Percentiles rank a stretch among this genome's conserved stretches.
These are phyloP conservation scores for Malachius bipustulatus DNA, from an alignment of 2,888 invertebrate species.

Conservation along the genomic window DNA sequence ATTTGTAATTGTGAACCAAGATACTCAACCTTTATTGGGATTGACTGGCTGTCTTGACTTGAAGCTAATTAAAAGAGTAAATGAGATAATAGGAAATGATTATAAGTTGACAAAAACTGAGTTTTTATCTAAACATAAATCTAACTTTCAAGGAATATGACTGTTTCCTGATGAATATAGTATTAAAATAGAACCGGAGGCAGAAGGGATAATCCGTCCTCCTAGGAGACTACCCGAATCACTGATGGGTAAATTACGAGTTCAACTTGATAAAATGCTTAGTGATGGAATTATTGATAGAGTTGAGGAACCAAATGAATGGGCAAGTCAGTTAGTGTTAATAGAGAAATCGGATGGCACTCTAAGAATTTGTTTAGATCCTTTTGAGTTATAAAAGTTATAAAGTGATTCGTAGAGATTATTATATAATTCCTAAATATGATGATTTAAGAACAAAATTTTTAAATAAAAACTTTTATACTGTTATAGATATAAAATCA, in stretches of 20 bases:
- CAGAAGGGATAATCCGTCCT: no score
- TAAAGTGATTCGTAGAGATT: conserved; percentile 12
- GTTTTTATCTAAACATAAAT: no score
- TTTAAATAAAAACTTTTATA: conserved; percentile 11
- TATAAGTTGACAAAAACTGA: no score
- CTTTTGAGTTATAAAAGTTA: conserved; percentile 14
- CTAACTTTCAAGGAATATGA: no score
- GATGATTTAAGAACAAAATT: conserved; percentile 14
- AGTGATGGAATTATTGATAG: conserved; percentile 7
- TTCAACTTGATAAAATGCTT: conserved; percentile 7
- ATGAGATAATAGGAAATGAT: no score
- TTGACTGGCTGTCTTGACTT: no score
- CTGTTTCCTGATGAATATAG: no score
- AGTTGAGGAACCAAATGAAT: conserved; percentile 9
- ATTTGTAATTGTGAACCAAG: no score
- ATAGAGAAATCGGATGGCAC: conserved; percentile 14
- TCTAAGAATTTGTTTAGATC: conserved; percentile 14
- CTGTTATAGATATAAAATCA: conserved; percentile 16
- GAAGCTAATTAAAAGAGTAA: no score
- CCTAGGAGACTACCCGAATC: conserved; percentile 8
- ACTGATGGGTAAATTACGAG: conserved; percentile 6
- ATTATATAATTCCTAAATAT: conserved; percentile 15
- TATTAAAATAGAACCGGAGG: no score
- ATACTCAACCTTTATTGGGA: no score
- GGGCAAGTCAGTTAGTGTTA: conserved; percentile 7